Percentiles rank a stretch among this genome's conserved stretches.
phyloP scores from a whole-genome alignment of 2,113 vertebrate genomes.

The Anas platyrhynchos region DNA sequence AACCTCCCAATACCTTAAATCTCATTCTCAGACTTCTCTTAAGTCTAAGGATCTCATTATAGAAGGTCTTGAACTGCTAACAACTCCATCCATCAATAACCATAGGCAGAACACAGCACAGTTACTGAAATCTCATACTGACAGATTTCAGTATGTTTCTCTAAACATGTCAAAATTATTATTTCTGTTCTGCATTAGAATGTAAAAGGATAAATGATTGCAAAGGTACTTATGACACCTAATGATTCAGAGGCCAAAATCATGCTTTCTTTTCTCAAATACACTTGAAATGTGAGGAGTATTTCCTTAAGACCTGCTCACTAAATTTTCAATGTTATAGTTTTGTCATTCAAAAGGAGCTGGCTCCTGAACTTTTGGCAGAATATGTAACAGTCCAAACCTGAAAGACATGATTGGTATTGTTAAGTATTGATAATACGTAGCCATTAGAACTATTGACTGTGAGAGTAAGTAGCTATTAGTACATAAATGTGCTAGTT shows the following conservation, averaged over 20 bases:
- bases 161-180: background rate
- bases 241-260: background rate
- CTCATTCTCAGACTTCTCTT: background rate
- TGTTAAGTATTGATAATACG: background rate
- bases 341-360: background rate
- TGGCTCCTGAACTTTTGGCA: background rate
- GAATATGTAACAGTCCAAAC: background rate
- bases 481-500: background rate
- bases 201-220: background rate
- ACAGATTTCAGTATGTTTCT: background rate
- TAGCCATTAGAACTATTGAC: accelerated
- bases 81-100: background rate
- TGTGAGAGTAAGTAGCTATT: background rate
- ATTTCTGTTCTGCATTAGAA: background rate
- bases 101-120: background rate
- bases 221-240: background rate
- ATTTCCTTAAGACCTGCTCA: background rate
- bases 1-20: background rate
- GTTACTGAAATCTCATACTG: background rate
- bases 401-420: background rate
- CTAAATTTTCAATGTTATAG: background rate
- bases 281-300: background rate
- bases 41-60: background rate
- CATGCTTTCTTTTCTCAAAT: background rate
- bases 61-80: background rate